These are phyloP conservation scores for Pristionchus pacificus DNA, from an alignment of 1,140 invertebrate genomes.

Conservation along the genomic window DNA sequence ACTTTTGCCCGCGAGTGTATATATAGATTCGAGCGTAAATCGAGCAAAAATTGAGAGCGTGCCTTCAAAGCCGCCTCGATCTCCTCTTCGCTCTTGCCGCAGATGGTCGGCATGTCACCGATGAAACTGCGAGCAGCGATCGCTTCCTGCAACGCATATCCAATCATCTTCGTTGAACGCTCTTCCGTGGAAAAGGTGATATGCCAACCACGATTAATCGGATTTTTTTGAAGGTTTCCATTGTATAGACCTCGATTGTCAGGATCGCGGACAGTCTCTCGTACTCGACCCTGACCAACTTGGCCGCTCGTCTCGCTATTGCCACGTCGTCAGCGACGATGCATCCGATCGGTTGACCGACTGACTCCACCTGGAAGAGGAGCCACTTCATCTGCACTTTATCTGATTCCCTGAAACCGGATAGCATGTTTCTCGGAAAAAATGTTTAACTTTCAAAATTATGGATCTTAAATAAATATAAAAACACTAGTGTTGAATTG, in stretches of 20 bases:
- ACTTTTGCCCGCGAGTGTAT: too few species aligned
- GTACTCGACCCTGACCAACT: slow-evolving; percentile 53
- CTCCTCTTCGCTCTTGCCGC: background rate
- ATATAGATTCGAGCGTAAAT: background rate
- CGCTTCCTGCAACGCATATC: background rate
- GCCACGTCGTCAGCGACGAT: slow-evolving; percentile 48
- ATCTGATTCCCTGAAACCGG: too few species aligned
- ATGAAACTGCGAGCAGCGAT: background rate
- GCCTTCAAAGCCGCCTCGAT: background rate
- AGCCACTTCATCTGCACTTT: too few species aligned
- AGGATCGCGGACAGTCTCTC: slow-evolving; percentile 50
- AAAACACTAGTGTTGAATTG: background rate
- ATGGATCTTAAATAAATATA: too few species aligned
- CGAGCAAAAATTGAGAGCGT: too few species aligned
- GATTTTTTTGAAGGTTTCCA: too few species aligned
- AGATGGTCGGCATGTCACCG: background rate
- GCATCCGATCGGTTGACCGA: slow-evolving; percentile 55
- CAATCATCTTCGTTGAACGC: background rate
- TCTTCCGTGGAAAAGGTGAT: too few species aligned
- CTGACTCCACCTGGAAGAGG: slow-evolving; percentile 71
- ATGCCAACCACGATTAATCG: too few species aligned
- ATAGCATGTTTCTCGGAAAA: slow-evolving; percentile 28
- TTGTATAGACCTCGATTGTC: slow-evolving; percentile 42
- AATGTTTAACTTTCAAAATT: too few species aligned
- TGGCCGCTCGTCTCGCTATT: slow-evolving; percentile 46